phyloP scores from a whole-genome alignment of 2,797 vertebrate species.

The Siniperca obscura region DNA sequence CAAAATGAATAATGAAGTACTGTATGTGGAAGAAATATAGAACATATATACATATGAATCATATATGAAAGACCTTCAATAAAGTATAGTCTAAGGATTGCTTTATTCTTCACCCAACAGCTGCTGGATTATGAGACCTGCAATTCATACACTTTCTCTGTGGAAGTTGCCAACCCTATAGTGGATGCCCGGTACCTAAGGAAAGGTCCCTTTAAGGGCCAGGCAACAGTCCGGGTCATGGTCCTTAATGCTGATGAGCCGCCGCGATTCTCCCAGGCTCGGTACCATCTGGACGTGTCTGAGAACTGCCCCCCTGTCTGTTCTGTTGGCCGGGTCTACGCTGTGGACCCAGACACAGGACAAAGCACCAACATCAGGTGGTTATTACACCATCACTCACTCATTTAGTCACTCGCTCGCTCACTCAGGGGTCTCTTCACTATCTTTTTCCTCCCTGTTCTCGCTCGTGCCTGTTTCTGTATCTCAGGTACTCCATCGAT shows the following conservation, averaged over 20 bases:
- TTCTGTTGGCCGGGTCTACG: conserved; percentile 86
- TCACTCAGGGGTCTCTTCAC: not conserved
- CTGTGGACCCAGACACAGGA: conserved; percentile 88
- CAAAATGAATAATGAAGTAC: conserved; percentile 42
- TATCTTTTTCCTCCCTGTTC: not conserved
- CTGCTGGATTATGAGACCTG: conserved; percentile 89
- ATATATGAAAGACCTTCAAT: conserved; percentile 37
- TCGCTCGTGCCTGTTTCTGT: conserved; percentile 19
- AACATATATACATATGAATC: conserved; percentile 46
- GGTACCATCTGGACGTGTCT: conserved; percentile 87
- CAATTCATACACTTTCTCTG: conserved; percentile 88
- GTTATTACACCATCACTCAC: conserved; percentile 4
- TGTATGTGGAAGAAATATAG: conserved; percentile 15
- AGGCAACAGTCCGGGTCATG: conserved; percentile 87
- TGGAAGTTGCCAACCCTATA: conserved; percentile 89
- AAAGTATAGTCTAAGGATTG: conserved; percentile 3
- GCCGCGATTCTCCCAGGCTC: conserved; percentile 86
- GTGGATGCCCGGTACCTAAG: conserved; percentile 89
- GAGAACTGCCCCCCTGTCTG: conserved; percentile 89
- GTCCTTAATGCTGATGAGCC: conserved; percentile 92
- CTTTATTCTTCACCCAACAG: conserved; percentile 63
- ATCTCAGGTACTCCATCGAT: conserved; percentile 90
- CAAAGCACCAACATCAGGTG: conserved; percentile 89
- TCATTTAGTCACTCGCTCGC: conserved; percentile 3
- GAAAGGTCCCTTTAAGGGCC: conserved; percentile 92